These are phyloP conservation scores for Enteromius treurensis DNA, from an alignment of 2,797 vertebrate species.

Conservation along the genomic window DNA sequence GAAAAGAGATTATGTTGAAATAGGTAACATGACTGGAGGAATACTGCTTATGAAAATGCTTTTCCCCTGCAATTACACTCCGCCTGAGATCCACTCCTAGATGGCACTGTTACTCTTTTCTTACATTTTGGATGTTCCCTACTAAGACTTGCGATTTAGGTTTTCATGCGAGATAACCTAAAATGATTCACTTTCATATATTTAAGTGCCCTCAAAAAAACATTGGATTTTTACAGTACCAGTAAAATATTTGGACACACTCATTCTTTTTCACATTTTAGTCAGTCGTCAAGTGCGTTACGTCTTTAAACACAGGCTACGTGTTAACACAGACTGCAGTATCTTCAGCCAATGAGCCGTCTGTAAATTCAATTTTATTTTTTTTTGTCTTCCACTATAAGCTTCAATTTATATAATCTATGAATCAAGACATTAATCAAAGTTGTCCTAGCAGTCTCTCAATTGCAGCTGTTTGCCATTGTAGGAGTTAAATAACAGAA, in stretches of 20 bases:
- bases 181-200: neutral
- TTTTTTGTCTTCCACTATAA: too few relatives aligned
- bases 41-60: neutral
- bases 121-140: neutral
- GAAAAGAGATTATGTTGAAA: neutral
- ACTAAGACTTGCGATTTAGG: neutral
- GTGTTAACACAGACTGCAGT: neutral
- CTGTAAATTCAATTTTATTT: too few relatives aligned
- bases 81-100: neutral
- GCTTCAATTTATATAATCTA: too few relatives aligned
- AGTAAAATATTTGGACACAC: neutral
- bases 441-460: too few relatives aligned
- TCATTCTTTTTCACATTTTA: neutral
- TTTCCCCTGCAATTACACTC: neutral
- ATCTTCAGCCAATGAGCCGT: too few relatives aligned
- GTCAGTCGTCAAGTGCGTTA: neutral
- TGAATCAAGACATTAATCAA: too few relatives aligned
- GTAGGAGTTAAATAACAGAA: neutral
- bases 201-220: neutral
- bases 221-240: neutral
- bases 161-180: neutral
- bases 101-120: constrained; percentile 23
- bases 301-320: neutral
- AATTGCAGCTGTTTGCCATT: neutral
- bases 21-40: neutral